A percentile compares a stretch with the other conserved stretches of the same genome.
These are phyloP conservation scores for Amphiura filiformis DNA, from an alignment of 35 echinoderm and acorn worm species.

Conservation along the genomic window DNA sequence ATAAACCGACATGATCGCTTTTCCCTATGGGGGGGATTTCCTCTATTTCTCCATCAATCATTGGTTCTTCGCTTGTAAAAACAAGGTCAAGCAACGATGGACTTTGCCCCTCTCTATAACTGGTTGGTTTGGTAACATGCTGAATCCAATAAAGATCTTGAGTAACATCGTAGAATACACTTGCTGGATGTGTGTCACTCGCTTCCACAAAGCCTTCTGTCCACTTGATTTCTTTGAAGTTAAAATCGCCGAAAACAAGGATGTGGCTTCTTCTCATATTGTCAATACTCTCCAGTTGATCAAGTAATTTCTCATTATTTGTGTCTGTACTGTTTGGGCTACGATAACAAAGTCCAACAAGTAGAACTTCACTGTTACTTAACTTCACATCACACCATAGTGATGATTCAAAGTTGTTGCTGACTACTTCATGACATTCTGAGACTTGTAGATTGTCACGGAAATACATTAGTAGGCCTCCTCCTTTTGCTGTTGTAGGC, in stretches of 20 bases:
- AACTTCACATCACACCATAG: conserved; percentile 24
- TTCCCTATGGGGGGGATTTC: too few relatives aligned
- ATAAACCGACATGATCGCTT: too few relatives aligned
- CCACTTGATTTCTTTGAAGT: neutral
- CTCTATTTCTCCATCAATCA: too few relatives aligned
- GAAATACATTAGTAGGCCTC: neutral
- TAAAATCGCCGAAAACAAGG: neutral
- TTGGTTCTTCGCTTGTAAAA: too few relatives aligned
- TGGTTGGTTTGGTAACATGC: too few relatives aligned
- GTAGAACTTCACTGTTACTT: neutral
- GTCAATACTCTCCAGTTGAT: neutral
- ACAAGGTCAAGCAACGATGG: too few relatives aligned
- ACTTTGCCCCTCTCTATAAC: too few relatives aligned
- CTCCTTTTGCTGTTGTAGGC: neutral
- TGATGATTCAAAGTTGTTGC: neutral
- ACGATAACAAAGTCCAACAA: neutral
- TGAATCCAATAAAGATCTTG: too few relatives aligned
- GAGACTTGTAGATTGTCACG: neutral
- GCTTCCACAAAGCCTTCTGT: neutral
- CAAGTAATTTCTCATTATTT: neutral
- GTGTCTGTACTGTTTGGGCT: neutral
- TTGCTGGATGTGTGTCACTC: too few relatives aligned
- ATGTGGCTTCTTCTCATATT: neutral
- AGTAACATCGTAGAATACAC: too few relatives aligned
- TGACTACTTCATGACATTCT: neutral